Evolutionary conservation across 1,140 invertebrate genomes (phyloP), one percentile per base, ranked within the genome.

Genomic region (Saccostrea echinata): DNA sequence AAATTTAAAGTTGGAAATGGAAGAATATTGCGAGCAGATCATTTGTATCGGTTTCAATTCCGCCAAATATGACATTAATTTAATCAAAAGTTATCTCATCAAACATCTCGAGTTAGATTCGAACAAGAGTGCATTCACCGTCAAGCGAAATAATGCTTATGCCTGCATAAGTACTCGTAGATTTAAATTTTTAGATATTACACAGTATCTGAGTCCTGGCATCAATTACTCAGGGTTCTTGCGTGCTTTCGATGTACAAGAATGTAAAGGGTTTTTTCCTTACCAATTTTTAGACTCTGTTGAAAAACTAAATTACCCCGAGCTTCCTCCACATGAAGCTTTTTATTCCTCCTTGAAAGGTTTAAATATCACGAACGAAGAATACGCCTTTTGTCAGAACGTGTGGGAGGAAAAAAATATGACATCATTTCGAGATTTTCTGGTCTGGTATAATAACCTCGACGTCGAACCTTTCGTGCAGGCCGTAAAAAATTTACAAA

Each of bases 401-500:
- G 84, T 91, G 6, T 91, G 91, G 91, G 30, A 76, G 12, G 76
- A 89, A 43, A 51, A 86, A 3, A 64, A 87, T 27, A 91, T 91
- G 89, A 81, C 21, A 13, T 84, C 86, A 3, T 57, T 92, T 35
- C 24, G 55, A 33, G 90, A 91, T 30, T 91, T 91, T 52, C 82
- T 91, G 9, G 61, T 88, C 0, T 91, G 88, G 86, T 90, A 90
- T 86, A 91, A 91, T 76, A 88, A 89, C 82, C 64, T 86, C 80
- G 87, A 91, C 33, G 86, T 90, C 18, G 64, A 57, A 88, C 91
- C n/a, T n/a, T n/a, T n/a, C n/a, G n/a, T n/a, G n/a, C n/a, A n/a
- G n/a, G n/a, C n/a, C 57, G 53, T 92, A 1, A 80, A 91, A 24
- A 90, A 88, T n/a, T 82, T 90, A 55, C 71, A 83, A 11, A 24